Percentiles rank a stretch among this genome's conserved stretches.
Conservation (phyloP, 2,888 invertebrate species). For the Mechanitis messenoides region DNA sequence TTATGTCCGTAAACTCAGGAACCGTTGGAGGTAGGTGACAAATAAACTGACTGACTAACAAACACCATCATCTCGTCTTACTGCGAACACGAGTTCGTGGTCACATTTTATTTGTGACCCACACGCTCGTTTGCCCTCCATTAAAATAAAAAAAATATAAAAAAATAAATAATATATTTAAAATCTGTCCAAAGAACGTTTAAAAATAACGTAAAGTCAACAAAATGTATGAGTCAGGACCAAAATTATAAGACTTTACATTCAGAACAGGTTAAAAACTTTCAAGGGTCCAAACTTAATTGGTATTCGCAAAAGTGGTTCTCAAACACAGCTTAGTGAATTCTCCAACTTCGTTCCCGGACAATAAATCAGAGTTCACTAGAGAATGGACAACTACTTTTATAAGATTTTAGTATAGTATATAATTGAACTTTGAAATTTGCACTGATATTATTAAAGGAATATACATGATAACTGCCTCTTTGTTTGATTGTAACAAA, state of each 20-base stretch:
- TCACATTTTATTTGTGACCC: no score
- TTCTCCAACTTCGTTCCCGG: background rate
- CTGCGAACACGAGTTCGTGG: no score
- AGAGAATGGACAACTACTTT: background rate
- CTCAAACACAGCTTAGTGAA: background rate
- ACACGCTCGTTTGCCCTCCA: no score
- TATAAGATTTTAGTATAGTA: background rate
- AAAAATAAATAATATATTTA: no score
- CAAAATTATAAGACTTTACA: background rate
- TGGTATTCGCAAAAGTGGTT: background rate
- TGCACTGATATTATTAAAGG: background rate
- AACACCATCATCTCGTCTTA: no score
- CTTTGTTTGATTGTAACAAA: background rate
- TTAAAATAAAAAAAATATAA: no score
- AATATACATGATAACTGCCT: background rate
- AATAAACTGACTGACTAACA: no score
- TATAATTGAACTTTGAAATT: constrained; percentile 1
- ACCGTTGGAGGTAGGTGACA: no score
- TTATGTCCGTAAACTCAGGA: no score
- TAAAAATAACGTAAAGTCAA: no score
- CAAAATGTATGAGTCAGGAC: no score
- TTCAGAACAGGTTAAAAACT: constrained; percentile 1
- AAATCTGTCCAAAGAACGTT: no score
- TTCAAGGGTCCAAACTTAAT: background rate
- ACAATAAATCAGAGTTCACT: background rate